phyloP scores from a whole-genome alignment of 1,140 invertebrate genomes.

The Portunus trituberculatus region DNA sequence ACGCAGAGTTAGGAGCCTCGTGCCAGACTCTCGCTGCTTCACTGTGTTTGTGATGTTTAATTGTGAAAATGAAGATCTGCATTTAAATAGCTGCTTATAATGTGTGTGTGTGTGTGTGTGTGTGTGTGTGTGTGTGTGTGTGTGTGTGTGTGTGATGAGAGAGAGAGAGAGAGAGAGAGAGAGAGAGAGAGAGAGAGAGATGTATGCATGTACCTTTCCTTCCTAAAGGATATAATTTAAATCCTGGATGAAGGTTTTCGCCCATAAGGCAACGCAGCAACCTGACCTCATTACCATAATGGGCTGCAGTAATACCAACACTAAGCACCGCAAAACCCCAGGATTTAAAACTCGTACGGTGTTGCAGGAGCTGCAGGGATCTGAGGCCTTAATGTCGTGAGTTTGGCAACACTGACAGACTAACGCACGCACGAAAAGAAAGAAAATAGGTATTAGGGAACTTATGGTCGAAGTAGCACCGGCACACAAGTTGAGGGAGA shows the following conservation, averaged over 20 bases:
- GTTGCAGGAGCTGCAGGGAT: not conserved
- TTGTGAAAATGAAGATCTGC: constrained; percentile 2
- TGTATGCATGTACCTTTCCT: not conserved
- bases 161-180: constrained; percentile 29
- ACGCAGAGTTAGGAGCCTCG: not conserved
- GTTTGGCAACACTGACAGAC: not conserved
- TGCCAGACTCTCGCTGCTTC: not conserved
- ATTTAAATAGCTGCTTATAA: not conserved
- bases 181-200: not conserved
- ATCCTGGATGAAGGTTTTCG: constrained; percentile 1
- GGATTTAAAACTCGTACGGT: not conserved
- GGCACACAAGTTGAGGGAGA: not conserved
- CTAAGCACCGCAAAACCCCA: constrained; percentile 16
- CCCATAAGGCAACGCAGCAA: not conserved
- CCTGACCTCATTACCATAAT: constrained; percentile 22
- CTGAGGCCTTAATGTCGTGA: not conserved
- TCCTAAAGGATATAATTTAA: constrained; percentile 24
- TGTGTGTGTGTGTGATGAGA: too few species aligned
- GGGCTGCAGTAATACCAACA: constrained; percentile 9
- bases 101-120: not conserved
- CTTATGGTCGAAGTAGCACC: not conserved
- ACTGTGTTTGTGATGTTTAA: not conserved
- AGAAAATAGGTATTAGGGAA: not conserved
- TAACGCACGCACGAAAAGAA: not conserved
- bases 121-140: not conserved